Percentiles rank a stretch among this genome's conserved stretches.
These are phyloP conservation scores for Heliconius erato DNA, from an alignment of 2,888 invertebrate genomes.

Conservation along the genomic window DNA sequence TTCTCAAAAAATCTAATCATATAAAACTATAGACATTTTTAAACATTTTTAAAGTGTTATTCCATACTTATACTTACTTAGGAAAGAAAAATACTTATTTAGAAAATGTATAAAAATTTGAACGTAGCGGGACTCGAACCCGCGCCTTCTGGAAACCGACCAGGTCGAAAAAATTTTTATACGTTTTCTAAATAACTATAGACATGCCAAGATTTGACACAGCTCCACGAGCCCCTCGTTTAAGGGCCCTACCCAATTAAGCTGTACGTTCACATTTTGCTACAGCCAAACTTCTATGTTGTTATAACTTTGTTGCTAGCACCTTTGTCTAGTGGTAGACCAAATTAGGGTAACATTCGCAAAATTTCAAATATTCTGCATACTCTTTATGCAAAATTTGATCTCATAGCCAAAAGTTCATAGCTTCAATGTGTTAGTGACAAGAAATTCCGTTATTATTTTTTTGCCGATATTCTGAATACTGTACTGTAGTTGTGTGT, in stretches of 20 bases:
- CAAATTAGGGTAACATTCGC: not conserved
- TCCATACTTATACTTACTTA: no score
- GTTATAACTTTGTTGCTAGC: conserved; percentile 21
- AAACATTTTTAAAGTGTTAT: no score
- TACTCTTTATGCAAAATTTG: not conserved
- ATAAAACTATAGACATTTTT: not conserved
- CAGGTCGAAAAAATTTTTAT: no score
- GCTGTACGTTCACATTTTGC: conserved; percentile 6
- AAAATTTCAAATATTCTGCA: not conserved
- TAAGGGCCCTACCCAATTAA: conserved; percentile 11
- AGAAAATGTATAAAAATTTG: no score
- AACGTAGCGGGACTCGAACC: no score
- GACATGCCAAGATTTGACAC: not conserved
- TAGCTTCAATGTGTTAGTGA: not conserved
- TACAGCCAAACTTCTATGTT: not conserved
- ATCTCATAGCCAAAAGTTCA: not conserved
- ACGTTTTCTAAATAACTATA: no score
- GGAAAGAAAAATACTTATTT: no score
- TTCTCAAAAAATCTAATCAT: no score
- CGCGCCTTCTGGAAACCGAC: no score
- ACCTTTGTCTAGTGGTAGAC: conserved; percentile 16
- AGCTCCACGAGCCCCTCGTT: not conserved
- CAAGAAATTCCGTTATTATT: no score
- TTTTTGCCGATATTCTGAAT: no score
- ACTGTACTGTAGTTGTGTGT: no score